These are phyloP conservation scores for Drosophila bocki DNA, from an alignment of 1,140 invertebrate species.

Conservation along the genomic window DNA sequence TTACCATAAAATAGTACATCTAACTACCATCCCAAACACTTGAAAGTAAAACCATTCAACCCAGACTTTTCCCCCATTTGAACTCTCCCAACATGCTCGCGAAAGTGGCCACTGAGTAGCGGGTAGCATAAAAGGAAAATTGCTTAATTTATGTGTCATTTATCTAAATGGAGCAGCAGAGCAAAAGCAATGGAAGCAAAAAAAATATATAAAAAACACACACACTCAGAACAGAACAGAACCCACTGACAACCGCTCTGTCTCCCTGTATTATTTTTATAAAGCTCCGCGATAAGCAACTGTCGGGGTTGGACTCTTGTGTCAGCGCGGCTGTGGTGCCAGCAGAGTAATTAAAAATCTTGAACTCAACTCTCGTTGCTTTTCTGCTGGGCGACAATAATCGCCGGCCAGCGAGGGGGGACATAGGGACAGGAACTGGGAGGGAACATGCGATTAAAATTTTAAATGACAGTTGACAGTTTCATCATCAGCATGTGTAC, in stretches of 20 bases:
- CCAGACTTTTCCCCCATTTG: not conserved
- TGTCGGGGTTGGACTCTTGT: slow-evolving; percentile 30
- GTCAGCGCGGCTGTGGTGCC: slow-evolving; percentile 37
- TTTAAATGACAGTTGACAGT: slow-evolving; percentile 67
- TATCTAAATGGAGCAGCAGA: slow-evolving; percentile 78
- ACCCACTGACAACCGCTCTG: slow-evolving; percentile 44
- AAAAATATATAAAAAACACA: slow-evolving; percentile 3
- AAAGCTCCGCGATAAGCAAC: slow-evolving; percentile 53
- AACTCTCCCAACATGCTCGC: slow-evolving; percentile 21
- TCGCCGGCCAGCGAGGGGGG: slow-evolving; percentile 14
- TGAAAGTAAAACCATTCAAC: not conserved
- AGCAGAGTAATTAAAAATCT: slow-evolving; percentile 55
- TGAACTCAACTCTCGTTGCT: slow-evolving; percentile 40
- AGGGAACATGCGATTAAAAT: slow-evolving; percentile 59
- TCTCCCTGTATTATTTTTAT: slow-evolving; percentile 43
- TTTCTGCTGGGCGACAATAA: slow-evolving; percentile 36
- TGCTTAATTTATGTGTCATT: slow-evolving; percentile 82
- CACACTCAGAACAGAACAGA: slow-evolving; percentile 15
- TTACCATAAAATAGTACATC: not conserved
- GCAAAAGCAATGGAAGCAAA: slow-evolving; percentile 39
- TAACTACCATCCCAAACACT: not conserved
- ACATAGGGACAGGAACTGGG: not conserved
- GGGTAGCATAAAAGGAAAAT: slow-evolving; percentile 77
- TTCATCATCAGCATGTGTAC: slow-evolving; percentile 62
- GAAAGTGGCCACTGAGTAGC: slow-evolving; percentile 16